Evolutionary conservation across 2,888 invertebrate species (phyloP), one percentile per base, ranked within the genome.

Genomic region (Tipula confusa): DNA sequence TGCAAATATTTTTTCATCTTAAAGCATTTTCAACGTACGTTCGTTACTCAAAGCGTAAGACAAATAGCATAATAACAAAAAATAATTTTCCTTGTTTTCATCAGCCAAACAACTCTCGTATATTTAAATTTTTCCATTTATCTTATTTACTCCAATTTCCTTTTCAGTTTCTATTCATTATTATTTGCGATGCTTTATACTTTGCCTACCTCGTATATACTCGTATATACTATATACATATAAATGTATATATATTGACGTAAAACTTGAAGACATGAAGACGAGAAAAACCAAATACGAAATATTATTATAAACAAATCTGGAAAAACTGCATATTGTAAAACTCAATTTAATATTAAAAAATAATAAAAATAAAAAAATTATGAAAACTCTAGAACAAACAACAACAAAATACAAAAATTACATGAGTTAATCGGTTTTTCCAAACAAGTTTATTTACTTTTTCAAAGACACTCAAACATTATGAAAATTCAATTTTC

Each of bases 141-240:
- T 64, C 64, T 64, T 64, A 64, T 64, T 64, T 64, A 64, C 64
- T 64, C 64, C 64, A 64, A 64, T 64, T 64, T 64, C 64, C 64
- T 24, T 64, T 64, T 64, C 64, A 64, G 9, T 64, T 64, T 24
- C 24, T 11, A 64, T 64, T 64, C 64, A 64, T 64, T 64, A 64
- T 64, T 64, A 64, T 64, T 64, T 64, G 64, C 24, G 4, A 11
- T 64, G 64, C 64, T 24, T 64, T 64, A 9, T n/a, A 43, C n/a
- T n/a, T 43, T 31, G 31, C 7, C n/a, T n/a, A n/a, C n/a, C n/a
- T n/a, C n/a, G n/a, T n/a, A n/a, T n/a, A n/a, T n/a, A n/a, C n/a
- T n/a, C n/a, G n/a, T n/a, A n/a, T n/a, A n/a, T 31, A 31, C 31
- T 7, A 31, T 31, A 31, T 3, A 38, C 64, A 9, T 9, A 24